These are phyloP conservation scores for Scalopus aquaticus DNA, from an alignment of 2,113 vertebrate genomes.

Conservation along the genomic window DNA sequence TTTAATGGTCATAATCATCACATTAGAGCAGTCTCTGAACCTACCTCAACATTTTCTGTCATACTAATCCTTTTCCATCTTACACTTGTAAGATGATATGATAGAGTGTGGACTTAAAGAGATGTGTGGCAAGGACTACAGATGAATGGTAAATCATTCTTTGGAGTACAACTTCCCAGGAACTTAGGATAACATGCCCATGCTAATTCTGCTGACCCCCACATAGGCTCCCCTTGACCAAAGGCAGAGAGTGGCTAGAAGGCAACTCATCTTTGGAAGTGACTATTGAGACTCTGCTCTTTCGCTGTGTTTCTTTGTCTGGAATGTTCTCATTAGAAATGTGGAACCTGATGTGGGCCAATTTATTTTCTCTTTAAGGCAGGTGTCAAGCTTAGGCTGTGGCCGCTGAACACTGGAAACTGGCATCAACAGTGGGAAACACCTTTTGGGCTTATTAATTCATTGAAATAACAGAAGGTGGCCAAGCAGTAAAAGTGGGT, in stretches of 20 bases:
- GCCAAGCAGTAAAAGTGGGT: background rate
- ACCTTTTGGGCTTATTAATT: background rate
- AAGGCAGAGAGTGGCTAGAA: background rate
- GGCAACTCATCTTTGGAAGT: background rate
- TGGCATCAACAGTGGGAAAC: background rate
- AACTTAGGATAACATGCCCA: no score
- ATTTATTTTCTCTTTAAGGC: constrained; percentile 21
- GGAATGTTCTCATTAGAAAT: constrained; percentile 35
- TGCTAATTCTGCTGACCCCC: background rate
- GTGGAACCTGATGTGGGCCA: background rate
- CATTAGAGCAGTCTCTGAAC: no score
- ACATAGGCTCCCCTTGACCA: background rate
- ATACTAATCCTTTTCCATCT: no score
- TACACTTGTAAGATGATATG: no score
- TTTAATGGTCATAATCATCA: no score
- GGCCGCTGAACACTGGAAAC: background rate
- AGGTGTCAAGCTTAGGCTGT: background rate
- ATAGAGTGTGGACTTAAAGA: background rate
- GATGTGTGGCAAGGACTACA: background rate
- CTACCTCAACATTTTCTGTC: no score
- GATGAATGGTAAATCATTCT: background rate
- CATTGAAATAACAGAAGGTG: background rate
- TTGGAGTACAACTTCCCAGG: background rate
- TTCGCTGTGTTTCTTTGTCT: background rate
- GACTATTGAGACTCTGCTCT: background rate